phyloP scores from a whole-genome alignment of 2,888 invertebrate genomes.

The Pammene aurita region DNA sequence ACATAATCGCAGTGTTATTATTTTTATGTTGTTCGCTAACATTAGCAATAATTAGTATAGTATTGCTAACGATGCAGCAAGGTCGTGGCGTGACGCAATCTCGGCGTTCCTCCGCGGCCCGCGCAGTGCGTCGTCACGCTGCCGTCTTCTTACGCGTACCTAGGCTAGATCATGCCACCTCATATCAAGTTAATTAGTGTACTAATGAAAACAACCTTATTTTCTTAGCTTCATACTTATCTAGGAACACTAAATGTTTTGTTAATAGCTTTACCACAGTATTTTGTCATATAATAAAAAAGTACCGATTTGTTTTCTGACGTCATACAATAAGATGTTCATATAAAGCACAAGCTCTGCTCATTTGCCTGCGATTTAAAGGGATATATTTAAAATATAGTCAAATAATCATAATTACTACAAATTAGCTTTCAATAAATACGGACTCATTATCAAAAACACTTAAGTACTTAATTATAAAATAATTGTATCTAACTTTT shows the following conservation, averaged over 20 bases:
- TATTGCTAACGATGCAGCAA: slow-evolving; percentile 36
- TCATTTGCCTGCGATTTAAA: no score
- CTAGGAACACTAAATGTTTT: background rate
- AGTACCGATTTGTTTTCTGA: no score
- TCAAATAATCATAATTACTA: no score
- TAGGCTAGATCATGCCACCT: background rate
- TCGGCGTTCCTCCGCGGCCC: slow-evolving; percentile 10
- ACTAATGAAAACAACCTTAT: background rate
- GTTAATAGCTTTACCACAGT: no score
- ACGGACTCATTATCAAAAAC: no score
- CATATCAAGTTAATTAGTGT: background rate
- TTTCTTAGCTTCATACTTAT: background rate
- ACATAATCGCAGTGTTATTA: slow-evolving; percentile 2
- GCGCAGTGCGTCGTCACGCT: slow-evolving; percentile 1
- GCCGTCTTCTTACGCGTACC: background rate
- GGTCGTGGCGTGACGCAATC: slow-evolving; percentile 30
- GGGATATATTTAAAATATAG: no score
- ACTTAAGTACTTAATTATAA: no score
- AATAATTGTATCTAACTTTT: no score
- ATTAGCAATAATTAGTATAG: slow-evolving; percentile 28
- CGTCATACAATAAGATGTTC: no score
- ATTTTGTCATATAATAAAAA: no score
- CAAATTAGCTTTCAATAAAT: no score
- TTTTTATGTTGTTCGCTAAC: slow-evolving; percentile 11
- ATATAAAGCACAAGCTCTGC: no score